A percentile compares a stretch with the other conserved stretches of the same genome.
Evolutionary conservation across 1,140 invertebrate species (phyloP).

Genomic region (Zaprionus tsacasi): DNA sequence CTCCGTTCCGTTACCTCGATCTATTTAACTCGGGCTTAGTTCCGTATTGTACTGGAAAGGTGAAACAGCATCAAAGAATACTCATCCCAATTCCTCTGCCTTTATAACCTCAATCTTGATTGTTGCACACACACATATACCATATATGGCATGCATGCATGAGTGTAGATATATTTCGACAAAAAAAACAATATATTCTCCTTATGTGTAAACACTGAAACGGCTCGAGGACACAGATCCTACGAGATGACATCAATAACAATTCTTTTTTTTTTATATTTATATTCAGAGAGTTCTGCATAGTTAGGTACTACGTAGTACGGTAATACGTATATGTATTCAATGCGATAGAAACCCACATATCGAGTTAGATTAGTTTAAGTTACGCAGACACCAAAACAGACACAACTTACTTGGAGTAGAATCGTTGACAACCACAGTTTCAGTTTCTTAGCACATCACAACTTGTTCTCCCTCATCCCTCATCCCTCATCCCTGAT

Average conservation of each 20-base stretch:
- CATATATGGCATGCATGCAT: not conserved
- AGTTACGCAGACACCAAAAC: slow-evolving; percentile 24
- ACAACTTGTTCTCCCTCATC: slow-evolving; percentile 30
- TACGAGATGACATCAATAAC: slow-evolving; percentile 50
- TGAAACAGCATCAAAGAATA: slow-evolving; percentile 7
- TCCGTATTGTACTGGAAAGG: slow-evolving; percentile 10
- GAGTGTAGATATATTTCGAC: not conserved
- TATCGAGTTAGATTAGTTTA: not conserved
- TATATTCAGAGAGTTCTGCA: not conserved
- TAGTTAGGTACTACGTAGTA: too few relatives aligned
- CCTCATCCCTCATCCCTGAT: not conserved
- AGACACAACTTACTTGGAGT: slow-evolving; percentile 48
- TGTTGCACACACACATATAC: not conserved
- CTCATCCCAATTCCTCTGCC: not conserved
- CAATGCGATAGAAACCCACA: not conserved
- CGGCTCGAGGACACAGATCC: slow-evolving; percentile 39
- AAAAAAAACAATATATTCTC: slow-evolving; percentile 32
- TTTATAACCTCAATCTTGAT: slow-evolving; percentile 18
- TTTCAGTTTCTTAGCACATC: slow-evolving; percentile 65
- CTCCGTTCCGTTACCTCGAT: not conserved
- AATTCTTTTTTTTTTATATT: slow-evolving; percentile 27
- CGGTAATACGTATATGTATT: too few relatives aligned
- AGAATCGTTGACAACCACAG: slow-evolving; percentile 74
- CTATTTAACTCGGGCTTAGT: not conserved
- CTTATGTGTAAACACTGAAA: slow-evolving; percentile 38